Evolutionary conservation across 2,797 vertebrate genomes (phyloP).

Genomic region (Lithobates pipiens): DNA sequence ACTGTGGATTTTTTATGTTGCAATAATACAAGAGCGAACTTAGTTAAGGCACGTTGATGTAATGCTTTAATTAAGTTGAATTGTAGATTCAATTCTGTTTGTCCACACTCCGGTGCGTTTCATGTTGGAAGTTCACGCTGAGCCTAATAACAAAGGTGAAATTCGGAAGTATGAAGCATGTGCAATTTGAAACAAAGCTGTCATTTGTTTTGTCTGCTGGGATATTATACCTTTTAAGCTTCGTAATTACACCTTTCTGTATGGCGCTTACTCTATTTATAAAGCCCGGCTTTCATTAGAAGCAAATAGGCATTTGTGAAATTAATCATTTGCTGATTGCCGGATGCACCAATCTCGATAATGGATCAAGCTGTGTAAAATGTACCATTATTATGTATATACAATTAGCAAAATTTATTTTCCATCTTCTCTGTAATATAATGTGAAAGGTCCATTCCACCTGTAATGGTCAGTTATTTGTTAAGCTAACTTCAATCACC

Average conservation of each 20-base stretch:
- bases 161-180: slow-evolving; percentile 69
- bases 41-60: slow-evolving; percentile 66
- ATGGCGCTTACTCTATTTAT: slow-evolving; percentile 73
- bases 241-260: slow-evolving; percentile 69
- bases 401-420: too few relatives aligned
- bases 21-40: slow-evolving; percentile 7
- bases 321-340: slow-evolving; percentile 65
- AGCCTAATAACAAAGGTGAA: slow-evolving; percentile 71
- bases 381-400: too few relatives aligned
- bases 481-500: too few relatives aligned
- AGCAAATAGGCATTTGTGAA: slow-evolving; percentile 69
- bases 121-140: slow-evolving; percentile 65
- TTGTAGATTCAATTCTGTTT: slow-evolving; percentile 64
- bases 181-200: slow-evolving; percentile 71
- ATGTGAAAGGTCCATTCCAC: too few relatives aligned
- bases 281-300: slow-evolving; percentile 68
- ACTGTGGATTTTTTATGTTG: too few relatives aligned
- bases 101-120: slow-evolving; percentile 65
- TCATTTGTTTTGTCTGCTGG: slow-evolving; percentile 67
- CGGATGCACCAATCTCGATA: not conserved
- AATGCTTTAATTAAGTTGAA: slow-evolving; percentile 73
- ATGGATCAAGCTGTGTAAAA: too few relatives aligned
- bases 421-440: too few relatives aligned
- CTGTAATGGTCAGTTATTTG: too few relatives aligned
- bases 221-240: slow-evolving; percentile 63